These are phyloP conservation scores for Saxidomus purpurata DNA, from an alignment of 1,140 invertebrate species.

Conservation along the genomic window DNA sequence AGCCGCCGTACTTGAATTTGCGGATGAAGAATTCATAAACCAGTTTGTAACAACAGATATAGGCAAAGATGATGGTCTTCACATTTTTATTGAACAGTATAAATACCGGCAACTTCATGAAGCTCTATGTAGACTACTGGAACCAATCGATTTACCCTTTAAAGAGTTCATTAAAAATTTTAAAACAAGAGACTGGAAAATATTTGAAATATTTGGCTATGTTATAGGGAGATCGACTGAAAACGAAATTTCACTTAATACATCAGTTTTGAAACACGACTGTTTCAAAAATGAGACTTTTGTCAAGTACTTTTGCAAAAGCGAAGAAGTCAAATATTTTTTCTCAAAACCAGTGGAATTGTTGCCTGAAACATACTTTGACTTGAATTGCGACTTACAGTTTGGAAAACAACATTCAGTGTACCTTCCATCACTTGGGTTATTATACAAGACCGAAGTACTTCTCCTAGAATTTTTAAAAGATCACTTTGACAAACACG, in stretches of 20 bases:
- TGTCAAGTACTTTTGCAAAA: background rate
- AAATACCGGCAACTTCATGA: background rate
- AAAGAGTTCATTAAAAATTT: no score
- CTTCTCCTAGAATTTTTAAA: background rate
- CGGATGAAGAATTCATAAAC: background rate
- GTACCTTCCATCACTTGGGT: background rate
- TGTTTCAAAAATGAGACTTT: background rate
- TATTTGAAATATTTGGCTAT: background rate
- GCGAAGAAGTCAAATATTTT: background rate
- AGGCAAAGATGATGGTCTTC: background rate
- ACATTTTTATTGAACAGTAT: background rate
- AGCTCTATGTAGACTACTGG: background rate
- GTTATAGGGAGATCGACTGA: background rate
- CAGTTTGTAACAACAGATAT: conserved; percentile 5
- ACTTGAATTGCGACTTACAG: background rate
- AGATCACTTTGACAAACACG: no score
- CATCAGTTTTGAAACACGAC: background rate
- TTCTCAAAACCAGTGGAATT: background rate
- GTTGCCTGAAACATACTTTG: background rate
- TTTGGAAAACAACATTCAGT: background rate
- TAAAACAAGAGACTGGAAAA: background rate
- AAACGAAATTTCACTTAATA: background rate
- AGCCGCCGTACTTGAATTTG: background rate
- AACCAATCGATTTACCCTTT: background rate
- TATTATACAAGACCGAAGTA: background rate